Percentiles rank a stretch among this genome's conserved stretches.
phyloP scores from a whole-genome alignment of 2,888 invertebrate genomes.

The Troilus luridus region DNA sequence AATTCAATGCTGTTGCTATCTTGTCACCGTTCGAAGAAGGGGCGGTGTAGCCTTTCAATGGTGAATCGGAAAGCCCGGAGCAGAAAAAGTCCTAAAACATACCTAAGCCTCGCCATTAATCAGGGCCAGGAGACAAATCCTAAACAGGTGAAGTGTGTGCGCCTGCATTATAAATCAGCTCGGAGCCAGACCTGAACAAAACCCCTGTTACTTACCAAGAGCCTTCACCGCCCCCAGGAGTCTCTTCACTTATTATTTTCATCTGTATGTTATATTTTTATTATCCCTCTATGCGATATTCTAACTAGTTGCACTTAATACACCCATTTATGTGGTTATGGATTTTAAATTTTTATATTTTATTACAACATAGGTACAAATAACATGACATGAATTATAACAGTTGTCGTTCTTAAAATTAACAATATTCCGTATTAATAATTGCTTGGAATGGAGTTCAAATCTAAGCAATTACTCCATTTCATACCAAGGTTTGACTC shows the following conservation, averaged over 20 bases:
- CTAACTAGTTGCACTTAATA: neutral
- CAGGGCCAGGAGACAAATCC: conserved; percentile 12
- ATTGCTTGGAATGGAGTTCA: no score
- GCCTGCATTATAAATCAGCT: conserved; percentile 34
- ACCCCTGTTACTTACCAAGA: neutral
- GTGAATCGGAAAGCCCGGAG: neutral
- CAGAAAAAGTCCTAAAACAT: conserved; percentile 8
- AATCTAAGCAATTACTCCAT: no score
- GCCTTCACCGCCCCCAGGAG: neutral
- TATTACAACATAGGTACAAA: no score
- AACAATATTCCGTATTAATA: no score
- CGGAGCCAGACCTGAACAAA: neutral
- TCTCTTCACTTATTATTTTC: neutral
- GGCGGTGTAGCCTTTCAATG: neutral
- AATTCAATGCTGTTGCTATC: neutral
- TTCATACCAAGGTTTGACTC: no score
- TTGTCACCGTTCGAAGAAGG: neutral
- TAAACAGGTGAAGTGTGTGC: conserved; percentile 17
- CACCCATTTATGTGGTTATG: no score
- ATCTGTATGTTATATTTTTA: neutral
- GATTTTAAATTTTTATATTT: no score
- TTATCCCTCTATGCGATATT: neutral
- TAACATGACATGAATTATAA: no score
- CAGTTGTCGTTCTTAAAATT: no score
- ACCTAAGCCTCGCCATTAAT: neutral